Conservation (phyloP, 2,113 vertebrate species). For the Tachycineta bicolor region DNA sequence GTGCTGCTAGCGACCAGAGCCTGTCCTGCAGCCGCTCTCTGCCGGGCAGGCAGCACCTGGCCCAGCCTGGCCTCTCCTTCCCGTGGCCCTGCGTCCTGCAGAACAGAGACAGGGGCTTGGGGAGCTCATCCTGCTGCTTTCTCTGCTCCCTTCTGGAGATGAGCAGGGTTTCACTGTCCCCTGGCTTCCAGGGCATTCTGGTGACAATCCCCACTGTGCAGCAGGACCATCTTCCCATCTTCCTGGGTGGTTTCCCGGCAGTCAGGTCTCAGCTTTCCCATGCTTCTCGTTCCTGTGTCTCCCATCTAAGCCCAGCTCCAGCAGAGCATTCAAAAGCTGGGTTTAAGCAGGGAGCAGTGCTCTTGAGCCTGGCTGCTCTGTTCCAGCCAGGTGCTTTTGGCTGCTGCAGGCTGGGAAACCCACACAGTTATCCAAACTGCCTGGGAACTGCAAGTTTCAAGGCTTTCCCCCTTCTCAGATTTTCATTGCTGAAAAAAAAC, state of each 20-base stretch:
- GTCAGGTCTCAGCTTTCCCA: neutral
- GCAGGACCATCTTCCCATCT: neutral
- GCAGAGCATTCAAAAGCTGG: accelerated
- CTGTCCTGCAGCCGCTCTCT: neutral
- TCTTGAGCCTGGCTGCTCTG: neutral
- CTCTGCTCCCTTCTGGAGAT: neutral
- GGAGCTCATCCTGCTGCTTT: neutral
- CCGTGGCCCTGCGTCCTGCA: neutral
- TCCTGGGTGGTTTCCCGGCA: neutral
- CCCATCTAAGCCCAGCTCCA: neutral
- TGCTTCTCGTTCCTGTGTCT: neutral
- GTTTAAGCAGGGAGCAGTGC: neutral
- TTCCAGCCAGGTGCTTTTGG: neutral
- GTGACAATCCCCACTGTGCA: accelerated
- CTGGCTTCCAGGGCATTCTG: accelerated
- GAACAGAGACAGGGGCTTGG: no score
- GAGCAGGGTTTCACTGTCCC: neutral
- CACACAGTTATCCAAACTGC: accelerated
- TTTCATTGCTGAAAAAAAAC: neutral
- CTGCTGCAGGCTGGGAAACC: neutral
- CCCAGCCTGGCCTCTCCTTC: neutral
- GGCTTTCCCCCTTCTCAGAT: neutral
- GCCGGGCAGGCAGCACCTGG: accelerated
- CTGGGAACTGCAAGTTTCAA: neutral
- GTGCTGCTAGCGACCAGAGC: accelerated